Base-by-base conservation (phyloP, 2,797 vertebrate species). In the Coracias cyanogaster region DNA sequence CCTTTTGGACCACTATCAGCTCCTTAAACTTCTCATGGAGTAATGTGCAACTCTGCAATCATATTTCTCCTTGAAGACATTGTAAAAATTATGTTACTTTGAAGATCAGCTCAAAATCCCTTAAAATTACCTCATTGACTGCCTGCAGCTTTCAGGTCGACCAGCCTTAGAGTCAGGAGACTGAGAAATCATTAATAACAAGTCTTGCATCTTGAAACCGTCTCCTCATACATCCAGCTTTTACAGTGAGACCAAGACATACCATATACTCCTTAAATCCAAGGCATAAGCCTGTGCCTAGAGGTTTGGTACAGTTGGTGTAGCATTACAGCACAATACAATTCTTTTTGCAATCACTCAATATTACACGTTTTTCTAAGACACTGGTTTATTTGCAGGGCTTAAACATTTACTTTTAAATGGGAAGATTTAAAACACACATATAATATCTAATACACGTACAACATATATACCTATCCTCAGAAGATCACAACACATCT, bases 331-430 rank as follows among this genome's bases (percentile, higher is more conserved):
- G 67, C 39, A 82, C 35, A 52, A 78, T 2, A 21, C 21, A 73
- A 66, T 26, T 78, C 51, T 41, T 79, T 49, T 8, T 37, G 43
- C 15, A 82, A 20, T 26, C 6, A 5, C 33, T 52, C 43, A 25
- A 9, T 28, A 8, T 37, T 15, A 66, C 6, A 5, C 5, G 15
- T 73, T 52, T 64, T 78, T 12, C 65, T 61, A 62, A 87, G 48
- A 15, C 33, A 73, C 13, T n/a, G 12, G 5, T 35, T 82, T 86
- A 54, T 66, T 69, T 77, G 41, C 19, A 70, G 31, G 7, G 31
- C 83, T 86, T 62, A 66, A 87, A 58, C 15, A 22, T 35, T 64
- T 72, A 28, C 29, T 92, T 84, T 58, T 48, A 89, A 76, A 77
- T 22, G 5, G 11, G 18, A 89, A 60, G 17, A 33, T 58, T 61